These are phyloP conservation scores for Manis crassicaudata DNA, from an alignment of 2,797 vertebrate genomes.

Conservation along the genomic window DNA sequence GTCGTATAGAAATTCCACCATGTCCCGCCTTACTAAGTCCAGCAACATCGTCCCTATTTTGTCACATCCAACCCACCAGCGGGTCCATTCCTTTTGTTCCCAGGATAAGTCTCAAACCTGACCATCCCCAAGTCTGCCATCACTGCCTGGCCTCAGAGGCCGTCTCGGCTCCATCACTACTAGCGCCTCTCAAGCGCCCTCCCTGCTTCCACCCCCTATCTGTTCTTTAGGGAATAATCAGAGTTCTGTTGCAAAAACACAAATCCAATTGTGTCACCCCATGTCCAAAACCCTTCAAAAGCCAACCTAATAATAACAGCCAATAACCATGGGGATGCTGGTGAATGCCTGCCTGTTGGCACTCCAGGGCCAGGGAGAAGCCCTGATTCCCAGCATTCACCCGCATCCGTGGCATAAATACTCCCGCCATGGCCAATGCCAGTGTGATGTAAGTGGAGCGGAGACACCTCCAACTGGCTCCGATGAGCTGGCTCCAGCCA, in stretches of 20 bases:
- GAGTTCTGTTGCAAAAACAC: neutral
- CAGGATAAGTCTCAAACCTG: neutral
- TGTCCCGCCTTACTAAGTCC: neutral
- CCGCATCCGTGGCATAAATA: neutral
- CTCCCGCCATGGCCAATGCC: neutral
- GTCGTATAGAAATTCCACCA: no score
- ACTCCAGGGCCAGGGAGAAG: rapidly evolving
- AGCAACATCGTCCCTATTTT: neutral
- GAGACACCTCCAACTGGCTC: rapidly evolving
- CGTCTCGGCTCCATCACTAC: rapidly evolving
- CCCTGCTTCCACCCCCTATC: no score
- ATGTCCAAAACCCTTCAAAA: neutral
- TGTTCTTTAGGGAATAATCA: neutral
- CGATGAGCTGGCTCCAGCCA: neutral
- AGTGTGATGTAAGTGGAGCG: neutral
- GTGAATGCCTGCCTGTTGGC: neutral
- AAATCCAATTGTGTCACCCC: neutral
- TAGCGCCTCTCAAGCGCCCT: rapidly evolving
- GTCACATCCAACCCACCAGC: no score
- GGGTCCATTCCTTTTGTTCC: neutral
- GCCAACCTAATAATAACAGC: neutral
- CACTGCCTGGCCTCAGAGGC: neutral
- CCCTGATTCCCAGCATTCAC: neutral
- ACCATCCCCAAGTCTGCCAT: neutral
- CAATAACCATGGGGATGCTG: neutral